These are phyloP conservation scores for Ammospiza maritima DNA, from an alignment of 2,797 vertebrate genomes.

Conservation along the genomic window DNA sequence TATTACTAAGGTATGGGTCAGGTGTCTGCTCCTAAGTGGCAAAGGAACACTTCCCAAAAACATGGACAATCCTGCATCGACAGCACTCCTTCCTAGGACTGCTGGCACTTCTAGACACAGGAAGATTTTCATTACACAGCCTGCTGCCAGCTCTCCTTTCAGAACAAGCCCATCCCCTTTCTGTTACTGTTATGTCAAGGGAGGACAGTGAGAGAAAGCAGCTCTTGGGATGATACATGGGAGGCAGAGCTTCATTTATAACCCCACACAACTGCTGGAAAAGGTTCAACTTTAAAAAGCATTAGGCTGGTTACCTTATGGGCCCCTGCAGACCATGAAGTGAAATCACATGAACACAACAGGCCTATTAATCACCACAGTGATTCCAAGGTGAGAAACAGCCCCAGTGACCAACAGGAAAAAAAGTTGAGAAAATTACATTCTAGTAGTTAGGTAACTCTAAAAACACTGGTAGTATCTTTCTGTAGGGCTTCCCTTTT, in stretches of 20 bases:
- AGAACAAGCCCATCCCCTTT: constrained; percentile 41
- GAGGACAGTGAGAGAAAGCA: constrained; percentile 78
- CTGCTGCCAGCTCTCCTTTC: constrained; percentile 32
- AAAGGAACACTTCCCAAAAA: background rate
- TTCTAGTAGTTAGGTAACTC: background rate
- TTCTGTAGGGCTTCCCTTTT: background rate
- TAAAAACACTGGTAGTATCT: background rate
- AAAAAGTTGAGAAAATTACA: constrained; percentile 21
- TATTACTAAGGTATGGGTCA: background rate
- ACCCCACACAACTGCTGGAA: constrained; percentile 74
- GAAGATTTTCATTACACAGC: constrained; percentile 9
- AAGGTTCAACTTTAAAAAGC: constrained; percentile 73
- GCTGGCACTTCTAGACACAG: background rate
- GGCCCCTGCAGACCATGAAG: constrained; percentile 67
- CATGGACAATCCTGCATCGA: background rate
- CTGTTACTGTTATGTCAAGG: constrained; percentile 68
- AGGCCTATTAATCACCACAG: constrained; percentile 73
- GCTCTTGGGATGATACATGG: constrained; percentile 73
- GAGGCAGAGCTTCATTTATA: constrained; percentile 75
- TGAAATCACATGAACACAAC: constrained; percentile 71
- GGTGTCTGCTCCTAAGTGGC: background rate
- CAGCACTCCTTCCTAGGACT: background rate
- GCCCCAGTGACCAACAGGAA: constrained; percentile 37
- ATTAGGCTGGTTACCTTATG: constrained; percentile 72
- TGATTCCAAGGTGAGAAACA: constrained; percentile 66